Evolutionary conservation across 2,797 vertebrate species (phyloP).

Genomic region (Lepus oiostolus): DNA sequence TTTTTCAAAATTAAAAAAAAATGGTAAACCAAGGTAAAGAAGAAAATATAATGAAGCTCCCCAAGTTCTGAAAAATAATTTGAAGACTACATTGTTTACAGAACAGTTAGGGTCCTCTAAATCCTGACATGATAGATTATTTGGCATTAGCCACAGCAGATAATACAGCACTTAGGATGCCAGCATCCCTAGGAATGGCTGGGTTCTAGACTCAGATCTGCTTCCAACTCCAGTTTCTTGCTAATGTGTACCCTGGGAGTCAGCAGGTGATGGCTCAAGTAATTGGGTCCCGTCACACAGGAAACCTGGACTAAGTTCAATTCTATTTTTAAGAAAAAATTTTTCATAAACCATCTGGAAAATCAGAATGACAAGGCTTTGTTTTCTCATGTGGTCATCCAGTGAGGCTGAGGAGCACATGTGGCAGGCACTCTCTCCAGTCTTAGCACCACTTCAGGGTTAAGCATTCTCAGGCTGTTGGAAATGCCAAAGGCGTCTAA

Average conservation of each 20-base stretch:
- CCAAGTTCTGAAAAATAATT: neutral
- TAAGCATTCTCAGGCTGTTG: neutral
- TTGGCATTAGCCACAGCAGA: neutral
- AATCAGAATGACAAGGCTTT: neutral
- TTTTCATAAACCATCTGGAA: neutral
- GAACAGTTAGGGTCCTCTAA: neutral
- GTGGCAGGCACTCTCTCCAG: accelerated
- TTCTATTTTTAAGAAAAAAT: too few species aligned
- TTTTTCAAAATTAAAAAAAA: constrained; percentile 10
- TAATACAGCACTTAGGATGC: too few species aligned
- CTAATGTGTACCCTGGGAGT: too few species aligned
- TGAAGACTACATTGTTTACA: neutral
- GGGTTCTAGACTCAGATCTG: too few species aligned
- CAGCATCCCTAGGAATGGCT: too few species aligned
- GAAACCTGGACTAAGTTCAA: too few species aligned
- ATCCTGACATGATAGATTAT: neutral
- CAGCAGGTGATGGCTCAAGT: too few species aligned
- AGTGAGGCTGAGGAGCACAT: neutral
- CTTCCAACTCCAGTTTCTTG: too few species aligned
- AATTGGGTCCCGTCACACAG: too few species aligned
- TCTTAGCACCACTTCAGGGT: neutral
- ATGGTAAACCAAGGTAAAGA: neutral
- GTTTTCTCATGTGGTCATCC: neutral
- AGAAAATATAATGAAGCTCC: neutral
- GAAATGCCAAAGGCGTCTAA: neutral